Conservation (phyloP, 2,797 vertebrate genomes). For the Hippocampus kuda region DNA sequence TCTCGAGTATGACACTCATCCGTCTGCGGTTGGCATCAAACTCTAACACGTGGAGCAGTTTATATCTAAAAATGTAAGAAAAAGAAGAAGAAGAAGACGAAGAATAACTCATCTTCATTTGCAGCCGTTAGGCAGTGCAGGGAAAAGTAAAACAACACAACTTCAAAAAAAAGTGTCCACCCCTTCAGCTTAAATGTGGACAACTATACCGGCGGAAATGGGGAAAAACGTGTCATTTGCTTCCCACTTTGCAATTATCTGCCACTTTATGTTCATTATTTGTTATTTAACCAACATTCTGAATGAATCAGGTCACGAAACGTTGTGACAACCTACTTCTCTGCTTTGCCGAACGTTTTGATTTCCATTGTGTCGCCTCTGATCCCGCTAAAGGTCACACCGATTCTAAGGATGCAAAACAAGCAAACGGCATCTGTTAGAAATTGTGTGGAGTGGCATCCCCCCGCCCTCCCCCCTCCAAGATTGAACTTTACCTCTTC, state of each 20-base stretch:
- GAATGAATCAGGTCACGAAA: neutral
- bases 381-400: constrained; percentile 78
- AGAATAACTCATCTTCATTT: neutral
- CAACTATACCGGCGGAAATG: no score
- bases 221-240: neutral
- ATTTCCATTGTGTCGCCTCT: constrained; percentile 82
- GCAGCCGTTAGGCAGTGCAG: no score
- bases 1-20: constrained; percentile 94
- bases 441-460: neutral
- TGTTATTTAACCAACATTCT: neutral
- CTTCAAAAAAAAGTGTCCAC: no score
- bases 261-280: neutral
- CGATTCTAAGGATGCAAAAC: constrained; percentile 65
- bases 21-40: constrained; percentile 89
- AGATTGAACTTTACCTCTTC: constrained; percentile 69
- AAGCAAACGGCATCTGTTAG: neutral
- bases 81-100: no score
- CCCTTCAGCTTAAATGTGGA: no score
- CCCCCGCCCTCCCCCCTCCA: no score
- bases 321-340: constrained; percentile 68
- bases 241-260: neutral
- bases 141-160: no score
- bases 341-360: constrained; percentile 82
- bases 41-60: constrained; percentile 88
- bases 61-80: constrained; percentile 69